phyloP scores from a whole-genome alignment of 2,797 vertebrate species.

The Argentina silus region DNA sequence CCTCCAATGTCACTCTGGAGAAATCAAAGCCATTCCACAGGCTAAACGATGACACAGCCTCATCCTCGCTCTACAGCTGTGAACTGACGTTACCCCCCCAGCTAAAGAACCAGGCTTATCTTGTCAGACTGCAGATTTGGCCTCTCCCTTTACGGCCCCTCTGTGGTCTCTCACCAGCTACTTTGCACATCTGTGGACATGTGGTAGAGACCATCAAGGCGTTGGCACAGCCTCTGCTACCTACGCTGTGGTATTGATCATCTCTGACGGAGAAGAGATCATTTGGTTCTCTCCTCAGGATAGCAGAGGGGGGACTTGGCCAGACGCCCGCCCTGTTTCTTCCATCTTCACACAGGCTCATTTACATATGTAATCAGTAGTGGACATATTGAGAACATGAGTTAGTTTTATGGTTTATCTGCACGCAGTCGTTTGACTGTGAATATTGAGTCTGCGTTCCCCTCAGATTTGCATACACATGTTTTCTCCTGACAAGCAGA shows the following conservation, averaged over 20 bases:
- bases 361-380: slow-evolving; percentile 69
- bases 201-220: slow-evolving; percentile 26
- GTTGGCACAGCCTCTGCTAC: slow-evolving; percentile 31
- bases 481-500: slow-evolving; percentile 56
- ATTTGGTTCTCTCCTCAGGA: slow-evolving; percentile 31
- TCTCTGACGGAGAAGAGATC: slow-evolving; percentile 25
- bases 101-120: slow-evolving; percentile 33
- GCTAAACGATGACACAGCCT: slow-evolving; percentile 28
- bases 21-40: slow-evolving; percentile 50
- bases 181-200: slow-evolving; percentile 42
- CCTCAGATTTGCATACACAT: slow-evolving; percentile 63
- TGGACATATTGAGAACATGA: slow-evolving; percentile 54
- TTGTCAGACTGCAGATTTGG: slow-evolving; percentile 37
- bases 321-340: slow-evolving; percentile 37
- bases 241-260: slow-evolving; percentile 50
- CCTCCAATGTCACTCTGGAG: slow-evolving; percentile 34
- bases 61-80: slow-evolving; percentile 40
- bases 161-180: slow-evolving; percentile 36
- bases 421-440: slow-evolving; percentile 60
- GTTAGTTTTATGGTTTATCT: slow-evolving; percentile 56
- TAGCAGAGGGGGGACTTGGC: slow-evolving; percentile 48
- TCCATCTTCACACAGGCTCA: slow-evolving; percentile 48
- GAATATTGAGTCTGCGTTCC: slow-evolving; percentile 50
- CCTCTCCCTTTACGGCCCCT: slow-evolving; percentile 14
- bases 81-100: slow-evolving; percentile 36